Conservation (phyloP, 2,888 invertebrate species). For the Napeogenes inachia region DNA sequence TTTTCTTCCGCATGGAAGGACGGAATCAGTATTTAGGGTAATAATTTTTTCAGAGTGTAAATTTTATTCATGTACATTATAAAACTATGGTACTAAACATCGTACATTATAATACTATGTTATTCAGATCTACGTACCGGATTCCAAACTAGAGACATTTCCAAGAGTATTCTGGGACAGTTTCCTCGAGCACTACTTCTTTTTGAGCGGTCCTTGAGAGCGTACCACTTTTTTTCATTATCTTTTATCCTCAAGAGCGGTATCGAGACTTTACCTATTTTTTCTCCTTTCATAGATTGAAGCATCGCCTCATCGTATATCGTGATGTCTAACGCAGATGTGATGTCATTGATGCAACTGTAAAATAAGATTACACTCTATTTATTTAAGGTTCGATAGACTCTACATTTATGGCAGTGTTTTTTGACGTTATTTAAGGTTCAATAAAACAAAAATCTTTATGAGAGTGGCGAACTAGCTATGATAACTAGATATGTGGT, state of each 20-base stretch:
- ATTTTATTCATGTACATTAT: too few species aligned
- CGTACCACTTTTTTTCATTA: constrained; percentile 66
- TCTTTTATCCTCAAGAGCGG: constrained; percentile 62
- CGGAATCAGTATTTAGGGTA: too few species aligned
- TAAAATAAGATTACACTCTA: constrained; percentile 26
- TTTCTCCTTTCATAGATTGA: constrained; percentile 51
- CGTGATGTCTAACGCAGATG: constrained; percentile 62
- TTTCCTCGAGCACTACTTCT: constrained; percentile 57
- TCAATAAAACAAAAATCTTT: too few species aligned
- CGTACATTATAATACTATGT: too few species aligned
- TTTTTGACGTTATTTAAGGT: too few species aligned
- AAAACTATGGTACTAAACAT: too few species aligned
- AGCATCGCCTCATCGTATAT: constrained; percentile 63
- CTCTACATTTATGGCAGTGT: too few species aligned
- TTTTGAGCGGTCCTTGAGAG: constrained; percentile 57
- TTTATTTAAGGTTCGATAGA: too few species aligned
- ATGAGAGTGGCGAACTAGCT: too few species aligned
- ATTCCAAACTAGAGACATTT: constrained; percentile 69
- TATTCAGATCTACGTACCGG: constrained; percentile 48
- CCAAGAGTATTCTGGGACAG: constrained; percentile 60
- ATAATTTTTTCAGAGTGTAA: too few species aligned
- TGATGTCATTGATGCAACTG: constrained; percentile 63
- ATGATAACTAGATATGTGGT: too few species aligned
- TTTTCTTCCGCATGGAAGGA: too few species aligned
- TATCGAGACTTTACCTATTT: constrained; percentile 61